phyloP scores from a whole-genome alignment of 2,797 vertebrate species.

The Schizothorax lantsangensis region DNA sequence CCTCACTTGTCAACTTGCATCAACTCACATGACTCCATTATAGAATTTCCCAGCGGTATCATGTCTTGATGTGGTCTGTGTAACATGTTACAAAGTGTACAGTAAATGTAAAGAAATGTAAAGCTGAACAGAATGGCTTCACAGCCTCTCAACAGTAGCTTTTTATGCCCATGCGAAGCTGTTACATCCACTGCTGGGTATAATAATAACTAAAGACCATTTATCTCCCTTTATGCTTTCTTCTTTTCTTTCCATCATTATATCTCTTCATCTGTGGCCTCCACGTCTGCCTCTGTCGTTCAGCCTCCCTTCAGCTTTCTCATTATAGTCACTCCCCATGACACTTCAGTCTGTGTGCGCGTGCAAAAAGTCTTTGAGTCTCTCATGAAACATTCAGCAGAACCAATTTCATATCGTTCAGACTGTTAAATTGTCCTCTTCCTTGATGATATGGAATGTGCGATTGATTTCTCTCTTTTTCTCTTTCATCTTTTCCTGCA shows the following conservation, averaged over 20 bases:
- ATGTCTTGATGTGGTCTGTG: neutral
- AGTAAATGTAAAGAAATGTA: neutral
- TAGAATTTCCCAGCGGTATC: constrained; percentile 20
- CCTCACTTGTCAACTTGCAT: constrained; percentile 5
- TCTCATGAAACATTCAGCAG: constrained; percentile 37
- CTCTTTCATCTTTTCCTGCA: constrained; percentile 29
- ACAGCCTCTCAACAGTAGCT: neutral
- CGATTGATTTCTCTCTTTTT: constrained; percentile 31
- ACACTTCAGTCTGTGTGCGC: neutral
- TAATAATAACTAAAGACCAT: constrained; percentile 13
- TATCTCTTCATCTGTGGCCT: neutral
- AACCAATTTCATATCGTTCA: constrained; percentile 28
- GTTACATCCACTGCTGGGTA: neutral
- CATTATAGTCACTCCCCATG: constrained; percentile 17
- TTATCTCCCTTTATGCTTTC: neutral
- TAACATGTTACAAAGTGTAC: neutral
- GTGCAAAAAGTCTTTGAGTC: constrained; percentile 2
- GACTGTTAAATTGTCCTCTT: constrained; percentile 31
- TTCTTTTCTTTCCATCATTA: constrained; percentile 1
- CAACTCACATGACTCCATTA: neutral
- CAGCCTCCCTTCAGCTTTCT: neutral
- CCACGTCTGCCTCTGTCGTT: neutral
- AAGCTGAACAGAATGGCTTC: neutral
- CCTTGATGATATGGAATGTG: constrained; percentile 14
- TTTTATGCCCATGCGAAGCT: neutral